phyloP scores from a whole-genome alignment of 2,113 vertebrate genomes.

The Ceuthmochares aereus region DNA sequence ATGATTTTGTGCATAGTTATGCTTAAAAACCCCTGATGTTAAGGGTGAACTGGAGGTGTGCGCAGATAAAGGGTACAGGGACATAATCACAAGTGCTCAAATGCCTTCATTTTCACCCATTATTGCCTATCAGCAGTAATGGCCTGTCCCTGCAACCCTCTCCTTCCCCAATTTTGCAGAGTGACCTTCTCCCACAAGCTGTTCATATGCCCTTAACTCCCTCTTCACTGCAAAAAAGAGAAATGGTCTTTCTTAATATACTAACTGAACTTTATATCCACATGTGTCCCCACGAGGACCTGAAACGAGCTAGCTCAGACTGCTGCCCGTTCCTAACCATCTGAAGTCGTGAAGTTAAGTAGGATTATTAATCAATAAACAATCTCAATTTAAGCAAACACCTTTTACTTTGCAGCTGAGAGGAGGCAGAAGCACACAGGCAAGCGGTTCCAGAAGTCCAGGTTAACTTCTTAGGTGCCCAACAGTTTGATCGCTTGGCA shows the following conservation, averaged over 20 bases:
- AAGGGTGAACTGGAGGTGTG: not conserved
- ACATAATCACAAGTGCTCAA: not conserved
- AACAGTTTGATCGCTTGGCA: not conserved
- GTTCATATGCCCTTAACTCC: not conserved
- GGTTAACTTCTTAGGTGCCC: not conserved
- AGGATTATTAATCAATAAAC: constrained; percentile 58
- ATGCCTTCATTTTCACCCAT: not conserved
- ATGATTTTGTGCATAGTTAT: not conserved
- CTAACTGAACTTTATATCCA: not conserved
- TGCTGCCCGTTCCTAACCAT: not conserved
- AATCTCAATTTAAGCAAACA: constrained; percentile 17
- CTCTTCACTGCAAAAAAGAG: not conserved
- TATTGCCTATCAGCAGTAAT: not conserved
- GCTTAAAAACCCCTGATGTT: not conserved
- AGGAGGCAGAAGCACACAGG: not conserved
- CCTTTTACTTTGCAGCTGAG: not conserved
- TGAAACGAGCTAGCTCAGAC: not conserved
- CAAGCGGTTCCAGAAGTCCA: not conserved
- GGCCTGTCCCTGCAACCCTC: not conserved
- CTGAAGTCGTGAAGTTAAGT: not conserved
- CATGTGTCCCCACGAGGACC: not conserved
- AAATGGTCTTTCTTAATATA: not conserved
- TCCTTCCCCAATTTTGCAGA: not conserved
- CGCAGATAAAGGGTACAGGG: not conserved
- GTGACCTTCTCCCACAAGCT: not conserved